Evolutionary conservation across 2,888 invertebrate species (phyloP), one percentile per base, ranked within the genome.

Genomic region (Drosophila nr. fundita): DNA sequence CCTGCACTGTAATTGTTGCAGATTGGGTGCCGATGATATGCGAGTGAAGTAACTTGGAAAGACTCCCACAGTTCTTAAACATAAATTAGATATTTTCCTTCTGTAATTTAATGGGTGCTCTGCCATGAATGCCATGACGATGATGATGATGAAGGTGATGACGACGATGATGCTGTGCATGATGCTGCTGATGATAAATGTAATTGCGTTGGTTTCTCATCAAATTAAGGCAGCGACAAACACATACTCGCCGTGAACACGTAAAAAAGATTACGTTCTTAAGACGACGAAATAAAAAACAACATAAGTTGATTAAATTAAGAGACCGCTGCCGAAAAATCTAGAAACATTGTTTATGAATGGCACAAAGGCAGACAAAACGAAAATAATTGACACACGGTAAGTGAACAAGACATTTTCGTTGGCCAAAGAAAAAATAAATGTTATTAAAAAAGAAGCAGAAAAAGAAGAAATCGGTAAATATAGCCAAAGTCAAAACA

Each of bases 31-130:
- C 68, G 53, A 61, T 60, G 78, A 83, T 80, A 75, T 78, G 64
- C 48, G 67, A 65, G 24, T 27, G 13, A n/a, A n/a, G 8, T 42
- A 45, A 62, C 42, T 29, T 10, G 32, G 24, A 52, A 65, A 67
- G 57, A 76, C 84, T 84, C 84, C 82, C 89, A 84, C 84, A 87
- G 89, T 81, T 83, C 87, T 84, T 86, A 89, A 71, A 81, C 81
- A 78, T 81, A 73, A 88, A 83, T 86, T 87, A 89, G 69, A 87
- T 81, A 84, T 68, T 65, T 75, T 55, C 59, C 73, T 53, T 30
- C 60, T 64, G 72, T 68, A 68, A 77, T 83, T 87, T 83, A 69
- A 80, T 73, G 60, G 40, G 50, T 59, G 45, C 70, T 69, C 62
- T 60, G 52, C 66, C 58, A 27, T 38, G 60, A 67, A 61, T 32